phyloP scores from a whole-genome alignment of 1,140 invertebrate species.

The Lasioglossum albipes region DNA sequence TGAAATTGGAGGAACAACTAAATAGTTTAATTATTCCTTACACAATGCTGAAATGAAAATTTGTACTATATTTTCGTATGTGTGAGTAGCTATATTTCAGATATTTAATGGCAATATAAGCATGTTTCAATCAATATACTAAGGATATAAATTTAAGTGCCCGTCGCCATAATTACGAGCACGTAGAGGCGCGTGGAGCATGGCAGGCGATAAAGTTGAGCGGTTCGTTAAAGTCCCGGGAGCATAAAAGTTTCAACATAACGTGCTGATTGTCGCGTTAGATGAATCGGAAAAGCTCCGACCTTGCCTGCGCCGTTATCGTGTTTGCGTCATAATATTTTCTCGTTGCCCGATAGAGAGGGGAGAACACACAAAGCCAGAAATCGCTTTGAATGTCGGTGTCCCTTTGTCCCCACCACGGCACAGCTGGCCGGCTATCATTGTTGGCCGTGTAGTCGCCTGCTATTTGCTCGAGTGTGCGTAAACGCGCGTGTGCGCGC shows the following conservation, averaged over 20 bases:
- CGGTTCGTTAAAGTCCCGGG: constrained; percentile 2
- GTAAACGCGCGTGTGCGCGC: not conserved
- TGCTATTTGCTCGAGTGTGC: not conserved
- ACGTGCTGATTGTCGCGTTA: constrained; percentile 32
- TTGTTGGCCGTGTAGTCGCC: constrained; percentile 2
- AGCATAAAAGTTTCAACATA: constrained; percentile 31
- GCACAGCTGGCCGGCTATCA: constrained; percentile 49
- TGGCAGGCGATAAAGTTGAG: not conserved
- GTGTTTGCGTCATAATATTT: constrained; percentile 62
- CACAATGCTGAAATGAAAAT: too few species aligned
- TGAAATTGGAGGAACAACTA: too few species aligned
- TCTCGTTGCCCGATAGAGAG: constrained; percentile 26
- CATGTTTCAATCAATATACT: too few species aligned
- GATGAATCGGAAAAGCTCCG: constrained; percentile 58
- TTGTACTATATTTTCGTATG: too few species aligned
- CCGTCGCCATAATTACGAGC: not conserved
- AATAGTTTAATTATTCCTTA: too few species aligned
- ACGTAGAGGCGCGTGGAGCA: not conserved
- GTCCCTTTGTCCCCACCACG: constrained; percentile 49
- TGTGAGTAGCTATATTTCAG: too few species aligned
- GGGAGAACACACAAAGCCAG: constrained; percentile 30
- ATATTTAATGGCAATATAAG: too few species aligned
- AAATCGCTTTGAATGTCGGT: constrained; percentile 52
- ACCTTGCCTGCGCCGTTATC: constrained; percentile 59
- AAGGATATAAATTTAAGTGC: too few species aligned